phyloP scores from a whole-genome alignment of 2,888 invertebrate species.

The Drosophila flavopinicola region DNA sequence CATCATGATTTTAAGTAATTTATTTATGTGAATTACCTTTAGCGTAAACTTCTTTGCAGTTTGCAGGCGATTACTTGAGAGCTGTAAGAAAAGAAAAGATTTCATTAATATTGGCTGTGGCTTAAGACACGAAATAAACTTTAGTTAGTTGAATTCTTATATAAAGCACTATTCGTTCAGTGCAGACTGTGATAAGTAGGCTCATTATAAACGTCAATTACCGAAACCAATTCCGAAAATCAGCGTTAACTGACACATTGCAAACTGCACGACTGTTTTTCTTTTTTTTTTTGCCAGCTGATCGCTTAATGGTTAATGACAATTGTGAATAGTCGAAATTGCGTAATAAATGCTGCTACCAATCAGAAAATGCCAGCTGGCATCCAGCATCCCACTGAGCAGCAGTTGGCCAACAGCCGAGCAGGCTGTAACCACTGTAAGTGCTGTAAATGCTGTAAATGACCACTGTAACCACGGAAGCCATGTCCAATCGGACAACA shows the following conservation, averaged over 20 bases:
- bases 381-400: conserved; percentile 24
- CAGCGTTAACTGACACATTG: conserved; percentile 41
- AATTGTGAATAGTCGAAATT: conserved; percentile 36
- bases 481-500: conserved; percentile 54
- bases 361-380: conserved; percentile 11
- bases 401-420: conserved; percentile 8
- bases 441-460: conserved; percentile 16
- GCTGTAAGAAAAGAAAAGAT: conserved; percentile 22
- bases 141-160: neutral
- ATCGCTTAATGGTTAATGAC: conserved; percentile 56
- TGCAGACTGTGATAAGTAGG: conserved; percentile 20
- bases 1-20: neutral
- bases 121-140: neutral
- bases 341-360: conserved; percentile 25
- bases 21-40: conserved; percentile 28
- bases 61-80: conserved; percentile 9
- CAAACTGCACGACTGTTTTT: conserved; percentile 60
- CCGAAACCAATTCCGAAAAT: conserved; percentile 34
- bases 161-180: conserved; percentile 4
- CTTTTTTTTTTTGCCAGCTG: conserved; percentile 45
- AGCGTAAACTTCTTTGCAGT: neutral
- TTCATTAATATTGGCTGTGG: neutral
- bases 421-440: conserved; percentile 10
- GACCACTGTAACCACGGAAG: conserved; percentile 57
- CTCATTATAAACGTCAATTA: conserved; percentile 44